Base-by-base conservation (phyloP, 2,888 invertebrate species). In the Dichetophora obliterata region DNA sequence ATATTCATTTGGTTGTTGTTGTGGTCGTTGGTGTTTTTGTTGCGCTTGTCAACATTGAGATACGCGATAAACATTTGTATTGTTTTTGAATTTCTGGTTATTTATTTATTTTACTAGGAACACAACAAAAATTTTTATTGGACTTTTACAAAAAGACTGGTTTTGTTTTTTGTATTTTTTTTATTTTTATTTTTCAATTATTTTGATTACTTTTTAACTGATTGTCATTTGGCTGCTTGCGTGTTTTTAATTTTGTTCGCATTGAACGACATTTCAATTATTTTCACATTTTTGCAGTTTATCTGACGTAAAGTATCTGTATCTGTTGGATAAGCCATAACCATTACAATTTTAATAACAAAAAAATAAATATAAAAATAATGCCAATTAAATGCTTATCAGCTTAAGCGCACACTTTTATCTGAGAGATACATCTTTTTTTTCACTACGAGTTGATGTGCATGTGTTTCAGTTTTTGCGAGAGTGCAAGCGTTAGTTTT, bases 321-420 rank as follows among this genome's bases (percentile, higher is more conserved):
- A 24, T 27, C 43, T 43, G 43, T 11, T 43, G 43, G 14, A 22
- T 59, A 8, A 24, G 57, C 14, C 11, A 24, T 27, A 37, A 59
- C 14, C 24, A 59, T 22, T 22, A 57, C 19, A 57, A 59, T 16
- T 59, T 27, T 27, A 27, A 27, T 27, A 27, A 27, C 5, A 8
- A 54, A 54, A 59, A 27, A 9, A 59, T 14, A 14, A 59, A 5
- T n/a, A n/a, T n/a, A 22, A 27, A 19, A 54, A 59, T 27, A 27
- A 22, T 22, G 43, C 84, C 84, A 85, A 85, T 83, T 83, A 83
- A 83, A 85, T 83, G 85, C 83, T 83, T 83, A 85, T 83, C 83
- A 83, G 83, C 81, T 82, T 80, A 76, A 78, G 37, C n/a, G 66
- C 34, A 37, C 66, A 37, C 14, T n/a, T 37, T 34, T n/a, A 54